Conservation (phyloP, 1,140 invertebrate species). For the Magallana angulata region DNA sequence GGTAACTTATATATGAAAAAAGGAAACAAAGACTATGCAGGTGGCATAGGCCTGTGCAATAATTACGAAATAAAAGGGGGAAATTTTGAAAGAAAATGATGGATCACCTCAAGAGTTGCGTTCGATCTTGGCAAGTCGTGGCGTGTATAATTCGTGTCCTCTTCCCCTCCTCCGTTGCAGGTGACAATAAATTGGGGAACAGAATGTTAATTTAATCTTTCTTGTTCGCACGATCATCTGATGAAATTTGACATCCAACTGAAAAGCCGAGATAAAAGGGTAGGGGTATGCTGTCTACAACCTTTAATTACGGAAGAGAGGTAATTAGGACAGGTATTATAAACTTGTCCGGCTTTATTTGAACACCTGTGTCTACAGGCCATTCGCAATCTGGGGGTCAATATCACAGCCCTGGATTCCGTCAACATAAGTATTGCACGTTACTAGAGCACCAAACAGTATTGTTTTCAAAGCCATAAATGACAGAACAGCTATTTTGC, state of each 20-base stretch:
- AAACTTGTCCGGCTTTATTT: not conserved
- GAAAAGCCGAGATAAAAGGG: constrained; percentile 25
- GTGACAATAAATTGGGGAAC: not conserved
- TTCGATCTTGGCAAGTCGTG: not conserved
- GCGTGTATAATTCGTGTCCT: constrained; percentile 8
- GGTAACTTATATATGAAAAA: too few species aligned
- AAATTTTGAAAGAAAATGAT: too few species aligned
- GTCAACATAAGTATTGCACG: constrained; percentile 30
- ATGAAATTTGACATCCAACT: constrained; percentile 23
- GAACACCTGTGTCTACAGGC: constrained; percentile 30
- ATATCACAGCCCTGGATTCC: not conserved
- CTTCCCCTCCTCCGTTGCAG: not conserved
- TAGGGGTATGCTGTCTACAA: constrained; percentile 9
- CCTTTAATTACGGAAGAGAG: constrained; percentile 22
- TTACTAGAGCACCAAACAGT: not conserved
- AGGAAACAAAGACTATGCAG: too few species aligned
- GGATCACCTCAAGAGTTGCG: too few species aligned
- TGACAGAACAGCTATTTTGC: constrained; percentile 22
- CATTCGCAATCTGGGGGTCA: not conserved
- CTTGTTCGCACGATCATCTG: not conserved
- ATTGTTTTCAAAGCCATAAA: constrained; percentile 22
- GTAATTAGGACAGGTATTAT: constrained; percentile 23
- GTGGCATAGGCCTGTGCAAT: too few species aligned
- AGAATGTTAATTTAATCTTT: not conserved
- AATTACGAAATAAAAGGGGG: too few species aligned